A percentile compares a stretch with the other conserved stretches of the same genome.
Evolutionary conservation across 2,888 invertebrate genomes (phyloP).

Genomic region (Octonoba sinensis): DNA sequence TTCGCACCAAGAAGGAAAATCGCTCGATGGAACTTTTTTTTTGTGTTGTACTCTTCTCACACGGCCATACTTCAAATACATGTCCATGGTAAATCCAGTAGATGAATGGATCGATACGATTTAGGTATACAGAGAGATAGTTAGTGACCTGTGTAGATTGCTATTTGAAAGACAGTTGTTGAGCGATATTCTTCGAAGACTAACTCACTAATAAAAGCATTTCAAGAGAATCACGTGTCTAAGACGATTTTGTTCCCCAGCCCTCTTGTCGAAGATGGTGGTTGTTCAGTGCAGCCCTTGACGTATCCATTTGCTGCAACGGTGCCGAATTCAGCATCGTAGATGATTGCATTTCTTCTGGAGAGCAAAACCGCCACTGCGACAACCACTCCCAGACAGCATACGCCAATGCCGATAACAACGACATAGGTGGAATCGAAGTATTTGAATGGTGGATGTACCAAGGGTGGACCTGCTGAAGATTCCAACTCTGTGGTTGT

Average conservation of each 20-base stretch:
- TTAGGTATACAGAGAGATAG: no score
- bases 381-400: slow-evolving; percentile 11
- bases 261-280: slow-evolving; percentile 10
- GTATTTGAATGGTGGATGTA: slow-evolving; percentile 7
- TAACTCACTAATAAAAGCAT: no score
- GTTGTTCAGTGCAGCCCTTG: slow-evolving; percentile 34
- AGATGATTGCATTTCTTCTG: slow-evolving; percentile 21
- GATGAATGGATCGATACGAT: no score
- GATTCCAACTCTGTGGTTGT: not conserved
- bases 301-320: slow-evolving; percentile 45
- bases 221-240: slow-evolving; percentile 23
- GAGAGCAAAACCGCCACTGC: slow-evolving; percentile 20
- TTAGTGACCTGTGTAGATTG: no score
- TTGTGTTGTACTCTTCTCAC: no score
- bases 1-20: no score
- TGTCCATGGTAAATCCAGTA: no score
- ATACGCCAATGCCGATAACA: slow-evolving; percentile 27
- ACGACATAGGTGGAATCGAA: slow-evolving; percentile 19
- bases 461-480: not conserved
- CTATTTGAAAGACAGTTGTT: no score
- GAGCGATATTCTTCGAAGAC: no score
- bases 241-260: slow-evolving; percentile 31
- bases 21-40: no score
- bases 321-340: slow-evolving; percentile 36
- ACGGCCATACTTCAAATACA: no score